Evolutionary conservation across 1,140 invertebrate species (phyloP), one percentile per base, ranked within the genome.

Genomic region (Trichonephila clavipes): DNA sequence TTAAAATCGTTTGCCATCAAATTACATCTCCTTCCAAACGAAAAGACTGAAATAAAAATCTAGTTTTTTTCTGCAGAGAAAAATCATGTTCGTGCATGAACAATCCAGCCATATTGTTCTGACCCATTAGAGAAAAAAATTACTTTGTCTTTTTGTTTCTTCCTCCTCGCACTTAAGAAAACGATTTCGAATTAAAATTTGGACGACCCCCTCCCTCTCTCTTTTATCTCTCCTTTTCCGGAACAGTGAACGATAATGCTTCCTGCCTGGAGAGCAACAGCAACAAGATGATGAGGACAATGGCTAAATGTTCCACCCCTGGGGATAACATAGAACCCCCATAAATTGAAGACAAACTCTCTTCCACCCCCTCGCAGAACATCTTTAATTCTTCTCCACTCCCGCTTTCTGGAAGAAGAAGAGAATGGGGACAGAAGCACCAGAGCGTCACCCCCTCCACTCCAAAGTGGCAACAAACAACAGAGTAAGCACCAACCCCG

Each of bases 181-280:
- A 64, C 85, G 85, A 87, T 87, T 87, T 62, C 61, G 85, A 87
- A 87, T 87, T 87, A 87, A 87, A 87, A 87, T 87, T 87, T 87
- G n/a, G 28, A 59, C 59, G n/a, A 28, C 69, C 69, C 44, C 44
- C 28, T 28, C 28, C 28, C 28, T 51, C 44, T 51, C 69, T 77
- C 69, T 77, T 77, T 77, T 77, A 77, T 77, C 69, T 77, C 24
- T 77, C 69, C 24, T 28, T 77, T 77, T 77, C 69, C 69, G 69
- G 69, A 77, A 77, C 69, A 77, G 24, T 28, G 24, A 83, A 83
- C 81, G 81, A 83, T 83, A 83, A 83, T 83, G 81, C 81, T 77
- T 34, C 69, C 34, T 77, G 69, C 69, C 28, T 19, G 12, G 64
- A 24, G 64, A 69, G n/a, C 44, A 51, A 51, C 64, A 69, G 82